Percentiles rank a stretch among this genome's conserved stretches.
These are phyloP conservation scores for Heteromyza rotundicornis DNA, from an alignment of 2,888 invertebrate genomes.

Conservation along the genomic window DNA sequence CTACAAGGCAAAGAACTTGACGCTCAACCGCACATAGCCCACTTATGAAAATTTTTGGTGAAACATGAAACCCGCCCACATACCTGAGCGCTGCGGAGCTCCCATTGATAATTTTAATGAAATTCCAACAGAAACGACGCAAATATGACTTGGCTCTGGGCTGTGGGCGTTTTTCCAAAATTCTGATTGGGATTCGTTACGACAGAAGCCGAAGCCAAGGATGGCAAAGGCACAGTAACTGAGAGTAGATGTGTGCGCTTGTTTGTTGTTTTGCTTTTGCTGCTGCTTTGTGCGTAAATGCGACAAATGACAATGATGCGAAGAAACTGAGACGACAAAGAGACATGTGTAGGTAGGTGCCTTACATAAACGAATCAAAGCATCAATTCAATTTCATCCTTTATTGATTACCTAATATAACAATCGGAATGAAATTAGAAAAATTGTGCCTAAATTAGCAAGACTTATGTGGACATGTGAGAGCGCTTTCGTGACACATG, in stretches of 20 bases:
- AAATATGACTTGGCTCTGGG: background rate
- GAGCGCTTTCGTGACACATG: no score
- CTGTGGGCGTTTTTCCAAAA: background rate
- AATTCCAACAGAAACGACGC: background rate
- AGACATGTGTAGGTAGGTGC: no score
- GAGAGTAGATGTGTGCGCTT: no score
- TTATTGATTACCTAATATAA: no score
- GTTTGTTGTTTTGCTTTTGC: background rate
- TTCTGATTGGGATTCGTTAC: background rate
- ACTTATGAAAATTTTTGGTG: background rate
- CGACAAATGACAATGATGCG: background rate
- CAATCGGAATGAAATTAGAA: no score
- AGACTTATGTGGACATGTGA: no score
- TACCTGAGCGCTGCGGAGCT: no score
- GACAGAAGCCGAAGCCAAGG: background rate
- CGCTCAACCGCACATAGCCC: background rate
- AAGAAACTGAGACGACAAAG: background rate
- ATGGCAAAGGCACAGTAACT: no score
- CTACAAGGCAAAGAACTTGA: no score
- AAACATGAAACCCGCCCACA: background rate
- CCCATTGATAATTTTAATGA: background rate
- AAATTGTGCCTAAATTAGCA: no score
- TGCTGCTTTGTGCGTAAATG: background rate
- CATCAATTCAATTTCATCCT: no score
- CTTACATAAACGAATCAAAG: no score